Evolutionary conservation across 2,888 invertebrate species (phyloP), one percentile per base, ranked within the genome.

Genomic region (Macrophya alboannulata): DNA sequence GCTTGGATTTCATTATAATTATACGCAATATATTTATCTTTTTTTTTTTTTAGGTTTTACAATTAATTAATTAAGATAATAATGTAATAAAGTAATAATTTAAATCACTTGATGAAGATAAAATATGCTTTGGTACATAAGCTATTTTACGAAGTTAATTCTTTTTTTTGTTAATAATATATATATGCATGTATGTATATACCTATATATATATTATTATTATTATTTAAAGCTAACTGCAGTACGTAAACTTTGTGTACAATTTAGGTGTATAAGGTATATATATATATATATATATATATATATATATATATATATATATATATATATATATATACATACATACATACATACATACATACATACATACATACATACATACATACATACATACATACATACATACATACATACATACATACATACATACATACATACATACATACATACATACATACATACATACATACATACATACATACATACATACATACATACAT

Each of bases 61-160:
- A 89, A 91, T 91, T 55, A 92, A 91, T 92, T 89, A 91, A 91
- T 91, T 31, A 40, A 72, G 9, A 72, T 72, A 43, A 91, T 92
- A 91, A 92, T 93, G 92, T 90, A 21, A 51, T 31, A 93, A 93
- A 93, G 90, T 91, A 92, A 92, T 91, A 89, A 87, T 91, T 81
- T 92, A 92, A 93, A 91, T 92, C 92, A 93, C 92, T 92, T 92
- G 92, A 92, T 91, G 89, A 90, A 91, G 91, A 91, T 92, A 92
- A 93, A 31, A 91, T 92, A 92, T 93, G 93, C 93, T 93, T 93
- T 93, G 93, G 93, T 93, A 93, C 92, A 92, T 92, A 92, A 93
- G 92, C 91, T 92, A 93, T 92, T 55, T 55, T 91, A 91, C 91
- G 90, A 92, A 87, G 88, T 88, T 89, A 91, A 89, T 62, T 59